Evolutionary conservation across 2,113 vertebrate species (phyloP), one percentile per base, ranked within the genome.

Genomic region (Psittacula cyanocephala): DNA sequence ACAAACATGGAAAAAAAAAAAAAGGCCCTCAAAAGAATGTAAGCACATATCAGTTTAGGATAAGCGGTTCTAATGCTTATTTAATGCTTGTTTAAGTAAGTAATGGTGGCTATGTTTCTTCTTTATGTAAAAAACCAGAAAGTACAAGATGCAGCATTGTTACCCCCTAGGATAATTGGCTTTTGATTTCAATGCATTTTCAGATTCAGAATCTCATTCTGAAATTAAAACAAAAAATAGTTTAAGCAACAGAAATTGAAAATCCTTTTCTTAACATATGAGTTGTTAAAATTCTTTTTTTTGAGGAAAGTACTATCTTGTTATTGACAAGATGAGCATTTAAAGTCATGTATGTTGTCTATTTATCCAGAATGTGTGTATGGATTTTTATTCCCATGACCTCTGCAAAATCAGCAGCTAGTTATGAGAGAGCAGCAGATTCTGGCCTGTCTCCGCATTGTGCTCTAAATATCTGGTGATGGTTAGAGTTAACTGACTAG

Each of bases 41-140:
- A 93, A 93, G 76, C 79, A 84, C 20, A 3, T 78, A 84, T 15
- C 74, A 64, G 13, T 80, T 91, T 75, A 71, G 65, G 10, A 59
- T 94, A 93, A 93, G 93, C 92, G 78, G 8, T 84, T 71, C n/a
- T 94, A 86, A 86, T 90, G 43, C 76, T 91, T 91, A 88, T 83
- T 94, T 96, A 90, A 63, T 86, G 59, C 50, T 95, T 88, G 72
- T 96, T 95, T 93, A 90, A 96, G 39, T 94, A 95, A 80, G 35
- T 88, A 67, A 22, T 13, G 0, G 2, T 88, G 39, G 4, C 35
- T 86, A 90, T 88, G 50, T 81, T 93, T 95, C 64, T 68, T 81
- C 14, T 46, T 5, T 59, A 15, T 70, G 68, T 83, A 29, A 83
- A 46, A 49, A 91, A 33, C 14, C 60, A 1, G 0, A 3, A 78